Base-by-base conservation (phyloP, 92 coral and sea anemone genomes). In the Bergia sp. region DNA sequence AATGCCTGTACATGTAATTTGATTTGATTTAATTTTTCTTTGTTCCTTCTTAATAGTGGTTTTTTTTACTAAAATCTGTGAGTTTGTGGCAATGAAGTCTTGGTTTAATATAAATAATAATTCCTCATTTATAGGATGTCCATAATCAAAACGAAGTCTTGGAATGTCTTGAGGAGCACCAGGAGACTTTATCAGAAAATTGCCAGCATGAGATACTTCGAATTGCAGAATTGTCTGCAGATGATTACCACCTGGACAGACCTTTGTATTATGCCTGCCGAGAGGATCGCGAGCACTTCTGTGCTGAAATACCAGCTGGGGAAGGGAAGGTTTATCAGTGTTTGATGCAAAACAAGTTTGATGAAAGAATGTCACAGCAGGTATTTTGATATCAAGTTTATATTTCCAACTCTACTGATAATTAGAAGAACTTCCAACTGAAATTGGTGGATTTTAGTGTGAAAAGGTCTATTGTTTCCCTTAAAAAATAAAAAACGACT, bases 251-350 rank as follows among this genome's bases (percentile, higher is more conserved):
- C 45, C 87, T 97, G 42, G 98, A 97, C 81, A 80, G 98, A 15
- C 98, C 99, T 3, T 50, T 97, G 66, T 97, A 88, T 86, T 97
- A 92, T 86, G 99, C 98, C n/a, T 97, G 99, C 75, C 90, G 92
- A 23, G 96, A 94, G 41, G 99, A 97, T 91, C 88, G 99, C 8
- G 99, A 95, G 84, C 91, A 91, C 55, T 93, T 97, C 73, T 97
- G 99, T 91, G 92, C 85, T 21, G 90, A 89, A 3, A 53, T 92
- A 39, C 95, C 94, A 20, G 89, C 99, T 40, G 99, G 99, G 1
- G 95, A 95, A 49, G 99, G 99, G 49, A 90, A 85, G 85, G 96
- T 97, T 10, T 97, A 95, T 82, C 91, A 90, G 82, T 97, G 99
- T 78, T 78, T 97, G 88, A 90, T 86, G 88, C 77, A 95, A 9